Evolutionary conservation across 2,888 invertebrate species (phyloP), one percentile per base, ranked within the genome.

Genomic region (Herminia tarsipennalis): DNA sequence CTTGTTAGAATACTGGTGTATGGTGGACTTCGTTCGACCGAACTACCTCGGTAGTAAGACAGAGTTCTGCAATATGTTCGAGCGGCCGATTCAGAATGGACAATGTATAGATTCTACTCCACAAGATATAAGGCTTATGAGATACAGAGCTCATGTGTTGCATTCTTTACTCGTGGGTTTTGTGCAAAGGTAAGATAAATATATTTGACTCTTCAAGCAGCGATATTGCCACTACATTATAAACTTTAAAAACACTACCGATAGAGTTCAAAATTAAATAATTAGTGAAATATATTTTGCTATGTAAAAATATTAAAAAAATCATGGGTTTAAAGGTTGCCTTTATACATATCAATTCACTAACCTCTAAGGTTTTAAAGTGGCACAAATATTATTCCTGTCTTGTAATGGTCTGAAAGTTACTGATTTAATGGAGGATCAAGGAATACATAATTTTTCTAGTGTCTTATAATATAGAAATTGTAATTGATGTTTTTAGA

Each of bases 61-160:
- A 0, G 98, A 99, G 83, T 99, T 99, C 83, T 96, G 97, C 73
- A 98, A 99, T 81, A 99, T 99, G 98, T 99, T 99, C 81, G 99
- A 99, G 79, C 93, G 98, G 8, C 99, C 99, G 0, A 99, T 99
- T 66, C 98, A 97, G 86, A 99, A 99, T 81, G 99, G 99, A 0
- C 99, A 99, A 86, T 99, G 99, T 84, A 96, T 97, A 22, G 99
- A 99, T 83, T 98, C 98, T 10, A 99, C 99, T 0, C 96, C 97
- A 0, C 95, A 96, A 66, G 99, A 99, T 79, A 96, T 97, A 49
- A 93, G 97, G 65, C 89, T 99, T 6, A 99, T 99, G 98, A 92
- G 98, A 36, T 98, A 98, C 75, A 89, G 99, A 40, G 98, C 99
- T 0, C 99, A 99, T 78, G 99, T 99, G 0, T 87, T 99, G 35